Evolutionary conservation across 2,113 vertebrate species (phyloP).

Genomic region (Paramisgurnus dabryanus): DNA sequence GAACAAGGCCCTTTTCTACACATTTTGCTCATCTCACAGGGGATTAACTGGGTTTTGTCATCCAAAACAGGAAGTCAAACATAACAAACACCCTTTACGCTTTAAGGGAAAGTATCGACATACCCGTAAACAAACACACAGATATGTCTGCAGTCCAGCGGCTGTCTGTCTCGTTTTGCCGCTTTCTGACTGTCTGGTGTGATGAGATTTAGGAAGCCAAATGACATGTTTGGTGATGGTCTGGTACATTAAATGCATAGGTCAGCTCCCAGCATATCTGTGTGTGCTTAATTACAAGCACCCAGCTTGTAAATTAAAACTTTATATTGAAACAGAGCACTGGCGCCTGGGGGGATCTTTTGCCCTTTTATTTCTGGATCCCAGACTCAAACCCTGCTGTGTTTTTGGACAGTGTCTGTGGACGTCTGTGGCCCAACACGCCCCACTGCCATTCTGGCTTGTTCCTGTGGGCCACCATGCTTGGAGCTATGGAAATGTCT

Average conservation of each 20-base stretch:
- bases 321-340: slow-evolving; percentile 33
- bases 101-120: slow-evolving; percentile 30
- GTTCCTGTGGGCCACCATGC: slow-evolving; percentile 20
- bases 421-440: slow-evolving; percentile 44
- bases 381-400: slow-evolving; percentile 63
- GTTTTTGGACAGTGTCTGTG: slow-evolving; percentile 62
- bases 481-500: slow-evolving; percentile 44
- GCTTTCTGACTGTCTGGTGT: slow-evolving; percentile 10
- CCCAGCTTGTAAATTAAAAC: slow-evolving; percentile 43
- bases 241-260: slow-evolving; percentile 45
- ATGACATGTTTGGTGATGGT: slow-evolving; percentile 44
- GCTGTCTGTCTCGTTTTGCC: slow-evolving; percentile 18
- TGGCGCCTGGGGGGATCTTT: slow-evolving; percentile 28
- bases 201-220: slow-evolving; percentile 48
- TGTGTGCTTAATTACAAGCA: slow-evolving; percentile 54
- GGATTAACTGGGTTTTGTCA: slow-evolving; percentile 29
- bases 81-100: slow-evolving; percentile 29
- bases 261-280: slow-evolving; percentile 50
- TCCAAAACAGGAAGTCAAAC: slow-evolving; percentile 35
- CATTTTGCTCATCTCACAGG: slow-evolving; percentile 12
- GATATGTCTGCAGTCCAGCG: slow-evolving; percentile 17
- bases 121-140: slow-evolving; percentile 44
- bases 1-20: slow-evolving; percentile 24
- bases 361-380: slow-evolving; percentile 56
- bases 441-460: slow-evolving; percentile 20